phyloP scores from a whole-genome alignment of 2,888 invertebrate genomes.

The Pollenia angustigena region DNA sequence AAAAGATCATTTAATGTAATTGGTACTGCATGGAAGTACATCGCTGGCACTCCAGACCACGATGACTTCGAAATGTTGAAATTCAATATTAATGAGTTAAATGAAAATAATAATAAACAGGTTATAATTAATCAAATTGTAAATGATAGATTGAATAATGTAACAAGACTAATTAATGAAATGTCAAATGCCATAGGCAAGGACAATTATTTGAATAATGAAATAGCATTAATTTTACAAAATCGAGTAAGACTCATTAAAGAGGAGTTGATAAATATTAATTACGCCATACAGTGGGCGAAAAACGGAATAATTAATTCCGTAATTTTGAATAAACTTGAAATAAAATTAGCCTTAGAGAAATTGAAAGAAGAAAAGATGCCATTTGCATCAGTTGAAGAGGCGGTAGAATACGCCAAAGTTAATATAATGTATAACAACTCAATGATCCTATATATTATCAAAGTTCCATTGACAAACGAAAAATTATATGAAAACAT shows the following conservation, averaged over 20 bases:
- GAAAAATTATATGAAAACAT: not conserved
- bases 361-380: conserved; percentile 22
- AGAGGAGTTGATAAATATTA: conserved; percentile 34
- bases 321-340: conserved; percentile 40
- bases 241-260: conserved; percentile 31
- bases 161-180: conserved; percentile 26
- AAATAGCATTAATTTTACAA: conserved; percentile 28
- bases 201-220: conserved; percentile 10
- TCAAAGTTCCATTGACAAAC: no score
- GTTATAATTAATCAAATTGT: conserved; percentile 27
- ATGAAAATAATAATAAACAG: conserved; percentile 46
- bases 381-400: conserved; percentile 7
- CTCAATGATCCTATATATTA: conserved; percentile 4
- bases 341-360: conserved; percentile 40
- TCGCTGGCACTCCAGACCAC: conserved; percentile 41
- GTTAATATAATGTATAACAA: conserved; percentile 12
- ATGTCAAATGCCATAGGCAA: conserved; percentile 45
- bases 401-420: conserved; percentile 26
- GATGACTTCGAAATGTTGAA: conserved; percentile 39
- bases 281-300: conserved; percentile 47
- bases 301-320: conserved; percentile 40
- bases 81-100: not conserved
- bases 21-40: conserved; percentile 42
- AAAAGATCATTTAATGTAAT: conserved; percentile 46
- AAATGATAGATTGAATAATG: conserved; percentile 32